A percentile compares a stretch with the other conserved stretches of the same genome.
phyloP scores from a whole-genome alignment of 2,113 vertebrate genomes.

The Podarcis raffonei region DNA sequence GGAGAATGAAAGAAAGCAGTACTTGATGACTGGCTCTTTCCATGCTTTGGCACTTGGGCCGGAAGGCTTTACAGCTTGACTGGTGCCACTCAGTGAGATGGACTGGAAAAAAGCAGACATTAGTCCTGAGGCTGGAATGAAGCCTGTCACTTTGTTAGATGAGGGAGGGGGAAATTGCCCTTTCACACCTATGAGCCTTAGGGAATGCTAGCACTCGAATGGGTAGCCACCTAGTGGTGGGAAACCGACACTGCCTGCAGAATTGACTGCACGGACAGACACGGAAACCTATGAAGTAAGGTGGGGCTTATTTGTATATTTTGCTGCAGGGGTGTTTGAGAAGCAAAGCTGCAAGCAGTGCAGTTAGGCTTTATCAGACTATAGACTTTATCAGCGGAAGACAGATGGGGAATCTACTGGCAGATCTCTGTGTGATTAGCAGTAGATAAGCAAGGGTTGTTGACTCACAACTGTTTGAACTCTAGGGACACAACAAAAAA shows the following conservation, averaged over 20 bases:
- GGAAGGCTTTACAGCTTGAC: not conserved
- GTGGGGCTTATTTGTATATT: not conserved
- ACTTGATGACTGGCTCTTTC: not conserved
- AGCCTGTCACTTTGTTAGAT: not conserved
- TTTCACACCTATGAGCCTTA: not conserved
- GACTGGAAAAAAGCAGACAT: not conserved
- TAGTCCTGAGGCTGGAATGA: not conserved
- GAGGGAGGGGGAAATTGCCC: too few relatives aligned
- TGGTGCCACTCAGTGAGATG: not conserved
- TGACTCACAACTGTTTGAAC: too few relatives aligned
- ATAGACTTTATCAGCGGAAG: not conserved
- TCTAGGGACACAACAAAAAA: too few relatives aligned
- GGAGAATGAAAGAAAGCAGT: not conserved
- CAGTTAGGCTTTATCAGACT: not conserved
- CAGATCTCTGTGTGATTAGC: too few relatives aligned
- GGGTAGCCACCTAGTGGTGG: not conserved
- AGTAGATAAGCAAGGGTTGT: too few relatives aligned
- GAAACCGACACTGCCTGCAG: not conserved
- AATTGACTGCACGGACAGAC: not conserved
- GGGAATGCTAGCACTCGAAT: not conserved
- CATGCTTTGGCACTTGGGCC: not conserved
- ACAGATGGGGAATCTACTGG: too few relatives aligned
- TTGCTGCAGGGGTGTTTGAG: not conserved
- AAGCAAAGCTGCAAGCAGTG: not conserved
- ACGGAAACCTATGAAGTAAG: not conserved